Conservation (phyloP, 1,140 invertebrate genomes). For the Aphaenogaster ashmeadi region DNA sequence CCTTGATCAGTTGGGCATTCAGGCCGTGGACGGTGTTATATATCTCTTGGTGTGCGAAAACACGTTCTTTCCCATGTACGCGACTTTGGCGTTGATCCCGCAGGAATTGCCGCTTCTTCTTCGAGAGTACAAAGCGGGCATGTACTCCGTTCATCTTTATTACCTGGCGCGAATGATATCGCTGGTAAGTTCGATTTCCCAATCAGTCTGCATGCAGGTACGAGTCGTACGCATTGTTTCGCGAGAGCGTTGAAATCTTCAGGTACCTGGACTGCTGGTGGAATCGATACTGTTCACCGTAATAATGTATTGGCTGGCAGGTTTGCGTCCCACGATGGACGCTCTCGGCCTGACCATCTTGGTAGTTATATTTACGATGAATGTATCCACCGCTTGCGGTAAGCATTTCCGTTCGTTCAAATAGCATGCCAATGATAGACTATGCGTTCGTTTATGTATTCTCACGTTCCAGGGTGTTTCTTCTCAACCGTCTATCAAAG, state of each 20-base stretch:
- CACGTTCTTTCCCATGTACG: slow-evolving; percentile 95
- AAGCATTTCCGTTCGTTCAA: slow-evolving; percentile 72
- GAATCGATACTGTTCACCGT: slow-evolving; percentile 92
- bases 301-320: slow-evolving; percentile 93
- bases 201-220: neutral
- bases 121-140: slow-evolving; percentile 92
- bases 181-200: slow-evolving; percentile 89
- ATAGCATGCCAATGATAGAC: neutral
- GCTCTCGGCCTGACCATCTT: slow-evolving; percentile 91
- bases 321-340: slow-evolving; percentile 89
- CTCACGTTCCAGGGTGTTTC: slow-evolving; percentile 90
- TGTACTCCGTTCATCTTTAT: slow-evolving; percentile 92
- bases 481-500: slow-evolving; percentile 94
- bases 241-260: slow-evolving; percentile 68
- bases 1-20: slow-evolving; percentile 92
- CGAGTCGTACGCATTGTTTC: neutral
- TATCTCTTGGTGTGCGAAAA: slow-evolving; percentile 96
- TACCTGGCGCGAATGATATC: slow-evolving; percentile 92
- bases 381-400: slow-evolving; percentile 95
- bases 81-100: slow-evolving; percentile 93
- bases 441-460: neutral
- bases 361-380: slow-evolving; percentile 91
- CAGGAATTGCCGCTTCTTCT: slow-evolving; percentile 92
- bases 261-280: slow-evolving; percentile 93
- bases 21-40: slow-evolving; percentile 93